These are phyloP conservation scores for Diorhabda carinulata DNA, from an alignment of 1,140 invertebrate genomes.

Conservation along the genomic window DNA sequence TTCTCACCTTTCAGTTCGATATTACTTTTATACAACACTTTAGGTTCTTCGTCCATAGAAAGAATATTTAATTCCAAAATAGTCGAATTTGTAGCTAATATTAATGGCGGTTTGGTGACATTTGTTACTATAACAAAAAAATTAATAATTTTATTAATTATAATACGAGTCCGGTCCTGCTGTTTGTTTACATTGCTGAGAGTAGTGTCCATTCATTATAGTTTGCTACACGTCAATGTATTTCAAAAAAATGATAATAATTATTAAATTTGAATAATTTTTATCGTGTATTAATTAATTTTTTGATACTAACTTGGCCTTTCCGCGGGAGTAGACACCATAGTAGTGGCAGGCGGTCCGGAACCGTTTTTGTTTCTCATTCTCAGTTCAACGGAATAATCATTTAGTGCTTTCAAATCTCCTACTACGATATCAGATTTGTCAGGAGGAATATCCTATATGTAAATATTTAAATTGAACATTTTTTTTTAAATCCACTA, in stretches of 20 bases:
- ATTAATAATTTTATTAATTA: no score
- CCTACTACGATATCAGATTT: constrained; percentile 73
- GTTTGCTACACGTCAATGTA: no score
- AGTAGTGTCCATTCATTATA: no score
- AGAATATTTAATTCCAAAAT: constrained; percentile 64
- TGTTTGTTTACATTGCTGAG: no score
- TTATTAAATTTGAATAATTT: not conserved
- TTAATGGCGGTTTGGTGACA: constrained; percentile 63
- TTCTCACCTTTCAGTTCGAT: constrained; percentile 45
- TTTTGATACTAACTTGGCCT: constrained; percentile 56
- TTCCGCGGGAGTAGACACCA: constrained; percentile 63
- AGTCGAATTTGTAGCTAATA: constrained; percentile 65
- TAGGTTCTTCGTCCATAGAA: constrained; percentile 58
- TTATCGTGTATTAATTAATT: not conserved
- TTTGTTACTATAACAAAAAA: constrained; percentile 49
- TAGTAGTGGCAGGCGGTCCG: constrained; percentile 62
- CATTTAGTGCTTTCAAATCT: constrained; percentile 68
- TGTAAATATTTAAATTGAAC: constrained; percentile 14
- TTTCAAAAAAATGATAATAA: not conserved
- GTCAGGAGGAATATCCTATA: constrained; percentile 68
- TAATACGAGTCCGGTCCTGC: no score
- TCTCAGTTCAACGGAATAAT: constrained; percentile 71
- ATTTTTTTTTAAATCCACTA: not conserved
- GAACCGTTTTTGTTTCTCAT: constrained; percentile 79
- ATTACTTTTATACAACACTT: constrained; percentile 51